Base-by-base conservation (phyloP, 2,888 invertebrate genomes). In the Caenorhabditis imperialis region DNA sequence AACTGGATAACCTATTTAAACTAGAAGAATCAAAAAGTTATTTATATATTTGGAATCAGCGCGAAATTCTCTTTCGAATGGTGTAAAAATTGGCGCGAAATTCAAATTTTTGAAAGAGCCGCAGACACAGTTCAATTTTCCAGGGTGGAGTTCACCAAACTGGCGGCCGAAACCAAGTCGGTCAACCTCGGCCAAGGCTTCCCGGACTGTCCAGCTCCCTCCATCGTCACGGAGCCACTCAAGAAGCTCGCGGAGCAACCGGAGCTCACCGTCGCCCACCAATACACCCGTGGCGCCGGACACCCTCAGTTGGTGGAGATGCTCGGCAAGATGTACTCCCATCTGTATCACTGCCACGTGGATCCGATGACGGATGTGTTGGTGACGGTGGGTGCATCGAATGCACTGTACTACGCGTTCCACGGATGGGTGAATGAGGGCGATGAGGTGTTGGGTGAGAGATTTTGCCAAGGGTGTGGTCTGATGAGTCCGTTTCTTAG, bases 381-480 rank as follows among this genome's bases (percentile, higher is more conserved):
- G 33, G 92, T 98, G 2, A 94, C 96, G 0, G 91, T 92, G 38
- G 99, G 99, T 6, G 99, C 98, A 1, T 99, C 98, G 88, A 95
- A 96, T 88, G 94, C 96, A 0, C 90, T 99, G 0, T 98, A 93
- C 89, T 92, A 93, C 50, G 90, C 94, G 12, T 93, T 97, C 75
- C 91, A 93, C 88, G 94, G 96, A 7, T 93, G 95, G 86, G 92
- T 97, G 8, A 93, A 94, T 83, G 91, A 91, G 1, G 95, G 91
- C n/a, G 91, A 91, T 84, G 91, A 91, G 88, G 91, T 90, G 61
- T 77, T 86, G 12, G 79, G 85, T 85, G 37, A 77, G 79, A 67
- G 23, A 5, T 40, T 22, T 16, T 8, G 1, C 33, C n/a, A 1
- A 30, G 16, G n/a, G n/a, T n/a, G 35, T 20, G 30, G 25, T 45